Evolutionary conservation across 2,797 vertebrate genomes (phyloP), one percentile per base, ranked within the genome.

Genomic region (Oreochromis mossambicus): DNA sequence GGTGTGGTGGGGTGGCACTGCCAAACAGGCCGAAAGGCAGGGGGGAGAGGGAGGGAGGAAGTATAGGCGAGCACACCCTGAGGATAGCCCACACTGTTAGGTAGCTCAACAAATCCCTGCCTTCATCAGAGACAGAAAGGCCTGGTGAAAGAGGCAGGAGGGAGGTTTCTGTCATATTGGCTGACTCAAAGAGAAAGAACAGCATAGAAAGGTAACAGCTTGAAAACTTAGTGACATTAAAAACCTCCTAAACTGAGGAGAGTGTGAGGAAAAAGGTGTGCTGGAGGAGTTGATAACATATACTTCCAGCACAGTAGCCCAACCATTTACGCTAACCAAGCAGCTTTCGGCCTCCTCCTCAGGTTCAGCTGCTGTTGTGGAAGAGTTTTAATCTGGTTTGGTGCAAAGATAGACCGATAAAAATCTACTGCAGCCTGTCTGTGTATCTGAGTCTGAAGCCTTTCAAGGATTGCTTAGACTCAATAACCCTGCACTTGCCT

Each of bases 381-480:
- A 83, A 82, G 52, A 77, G 70, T 77, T 82, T 58, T 38, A 63
- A 78, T 90, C 80, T 83, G 83, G 76, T 54, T 86, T 32, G 51
- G 73, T 81, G 82, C 68, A 63, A 87, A 82, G 90, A 86, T 52
- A 80, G 86, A 86, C 83, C 21, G 70, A 86, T 55, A 78, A 32
- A 86, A 68, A 87, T 81, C 87, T 90, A 78, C 55, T 76, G n/a
- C 73, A 88, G 84, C 43, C 68, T 19, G 86, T 88, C 84, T 84
- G 87, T 85, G 83, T 90, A 87, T 96, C 92, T 92, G 95, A 92
- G 94, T 89, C 94, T 87, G 88, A 89, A 93, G 96, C 96, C 96
- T 96, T 95, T 96, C 95, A 94, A 93, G 93, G 91, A 94, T 93
- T 87, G 92, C 94, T 95, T 93, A 91, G 55, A 96, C 87, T 92